Evolutionary conservation across 2,113 vertebrate genomes (phyloP), one percentile per base, ranked within the genome.

Genomic region (Chrysochloris asiatica): DNA sequence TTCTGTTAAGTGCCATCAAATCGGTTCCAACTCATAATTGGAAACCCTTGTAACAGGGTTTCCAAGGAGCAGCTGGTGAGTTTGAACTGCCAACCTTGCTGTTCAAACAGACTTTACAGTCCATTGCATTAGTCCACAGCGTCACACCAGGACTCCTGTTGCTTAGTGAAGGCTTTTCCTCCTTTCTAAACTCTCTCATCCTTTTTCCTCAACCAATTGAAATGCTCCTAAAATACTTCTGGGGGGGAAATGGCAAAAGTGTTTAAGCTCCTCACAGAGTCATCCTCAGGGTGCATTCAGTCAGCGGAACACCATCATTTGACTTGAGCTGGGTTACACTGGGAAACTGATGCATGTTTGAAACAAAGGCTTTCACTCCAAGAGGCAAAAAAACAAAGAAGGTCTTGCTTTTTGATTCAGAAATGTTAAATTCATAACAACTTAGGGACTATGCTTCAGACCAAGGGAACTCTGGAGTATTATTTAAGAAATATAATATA

Each of bases 401-500:
- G 78, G 80, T 63, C 12, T 41, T 63, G 61, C 21, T 38, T 65
- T 65, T 17, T 3, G n/a, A n/a, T 33, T 71, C 48, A 92, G 82
- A 85, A 85, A 93, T 61, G 28, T 21, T 73, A 95, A 52, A 81
- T 12, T 9, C 33, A 47, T 59, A 81, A 81, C 17, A 2, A 77
- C 56, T 56, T 48, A 75, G 52, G n/a, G 21, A 78, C 43, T 56
- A 19, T 48, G 38, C 69, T 85, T 82, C 45, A 79, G 89, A 83
- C 2, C 43, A 6, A 48, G 17, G 36, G 24, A 4, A 28, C 36
- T 83, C 22, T 77, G 8, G 63, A 56, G 76, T 91, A 41, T 87
- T 52, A 81, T 38, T 61, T 61, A 73, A 75, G 56, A 94, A 91
- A 85, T 26, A 63, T 3, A 90, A 84, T 69, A 48, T 78, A 30